Base-by-base conservation (phyloP, 2,888 invertebrate genomes). In the Cabera pusaria region DNA sequence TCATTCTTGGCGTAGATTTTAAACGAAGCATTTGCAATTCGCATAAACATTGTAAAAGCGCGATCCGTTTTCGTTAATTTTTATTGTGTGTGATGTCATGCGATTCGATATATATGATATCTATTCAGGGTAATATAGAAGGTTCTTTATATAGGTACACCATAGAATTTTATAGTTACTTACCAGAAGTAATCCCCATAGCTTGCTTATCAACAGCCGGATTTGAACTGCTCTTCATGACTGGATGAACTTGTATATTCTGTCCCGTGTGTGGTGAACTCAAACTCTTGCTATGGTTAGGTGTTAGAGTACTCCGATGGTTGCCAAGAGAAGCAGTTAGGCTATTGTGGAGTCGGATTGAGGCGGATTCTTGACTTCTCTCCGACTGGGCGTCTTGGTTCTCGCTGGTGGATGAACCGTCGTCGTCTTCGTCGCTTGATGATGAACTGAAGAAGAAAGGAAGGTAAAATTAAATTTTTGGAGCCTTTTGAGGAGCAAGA, bases 341-440 rank as follows among this genome's bases (percentile, higher is more conserved):
- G 28, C 55, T 70, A 46, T 59, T 50, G 26, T 72, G 75, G 1
- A 78, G 54, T 0, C 76, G 72, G 8, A 66, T 61, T 11, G 61
- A 65, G n/a, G 70, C 72, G 0, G 81, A 82, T 18, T 83, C 85
- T 17, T 85, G 83, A 26, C 82, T 80, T 4, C 77, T 49, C 39
- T 85, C 86, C 0, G 83, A 82, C 11, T 73, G 75, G 0, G 83
- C 85, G 45, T 84, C 87, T 29, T 80, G 80, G 54, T 84, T 86
- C 52, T 90, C 89, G 44, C 87, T 88, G 10, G 80, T 76, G 1
- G 86, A 85, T 0, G 88, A 87, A 1, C 90, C 91, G 33, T 90
- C 90, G 52, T 92, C 92, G 32, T 91, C 92, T 39, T 93, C 93
- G 24, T 93, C 93, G 59, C 93, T 93, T 36, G 93, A 93, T 36